A percentile compares a stretch with the other conserved stretches of the same genome.
phyloP scores from a whole-genome alignment of 2,113 vertebrate genomes.

The Trichechus manatus region DNA sequence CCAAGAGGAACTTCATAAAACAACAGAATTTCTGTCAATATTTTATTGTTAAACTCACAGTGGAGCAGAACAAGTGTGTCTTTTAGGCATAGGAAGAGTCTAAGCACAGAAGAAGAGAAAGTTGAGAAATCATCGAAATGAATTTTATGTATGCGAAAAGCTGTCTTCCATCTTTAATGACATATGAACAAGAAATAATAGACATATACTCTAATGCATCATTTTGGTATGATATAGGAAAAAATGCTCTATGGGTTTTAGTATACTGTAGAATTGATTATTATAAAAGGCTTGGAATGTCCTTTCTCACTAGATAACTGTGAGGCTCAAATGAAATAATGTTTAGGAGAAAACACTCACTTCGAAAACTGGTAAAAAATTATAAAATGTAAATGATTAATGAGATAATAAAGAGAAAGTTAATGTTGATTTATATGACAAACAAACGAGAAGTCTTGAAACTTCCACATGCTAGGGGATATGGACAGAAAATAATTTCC shows the following conservation, averaged over 20 bases:
- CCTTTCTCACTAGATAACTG: not conserved
- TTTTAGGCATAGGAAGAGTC: not conserved
- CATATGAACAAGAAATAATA: constrained; percentile 1
- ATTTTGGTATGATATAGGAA: not conserved
- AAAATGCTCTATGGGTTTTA: not conserved
- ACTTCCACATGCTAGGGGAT: not conserved
- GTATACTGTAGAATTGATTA: not conserved
- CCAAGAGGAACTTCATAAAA: not conserved
- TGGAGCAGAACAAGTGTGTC: not conserved
- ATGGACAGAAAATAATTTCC: not conserved
- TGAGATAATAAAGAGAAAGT: constrained; percentile 1
- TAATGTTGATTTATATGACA: not conserved
- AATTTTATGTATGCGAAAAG: constrained; percentile 22
- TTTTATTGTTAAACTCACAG: not conserved
- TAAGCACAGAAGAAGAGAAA: not conserved
- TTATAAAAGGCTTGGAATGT: not conserved
- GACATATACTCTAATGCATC: not conserved
- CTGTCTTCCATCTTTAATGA: not conserved
- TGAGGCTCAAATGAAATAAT: not conserved
- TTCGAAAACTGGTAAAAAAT: constrained; percentile 16
- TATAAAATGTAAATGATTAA: constrained; percentile 14
- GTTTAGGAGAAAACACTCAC: not conserved
- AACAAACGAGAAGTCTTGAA: not conserved
- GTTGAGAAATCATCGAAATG: not conserved
- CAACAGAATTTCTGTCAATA: not conserved